Percentiles rank a stretch among this genome's conserved stretches.
phyloP scores from a whole-genome alignment of 1,140 invertebrate genomes.

The Temnothorax longispinosus region DNA sequence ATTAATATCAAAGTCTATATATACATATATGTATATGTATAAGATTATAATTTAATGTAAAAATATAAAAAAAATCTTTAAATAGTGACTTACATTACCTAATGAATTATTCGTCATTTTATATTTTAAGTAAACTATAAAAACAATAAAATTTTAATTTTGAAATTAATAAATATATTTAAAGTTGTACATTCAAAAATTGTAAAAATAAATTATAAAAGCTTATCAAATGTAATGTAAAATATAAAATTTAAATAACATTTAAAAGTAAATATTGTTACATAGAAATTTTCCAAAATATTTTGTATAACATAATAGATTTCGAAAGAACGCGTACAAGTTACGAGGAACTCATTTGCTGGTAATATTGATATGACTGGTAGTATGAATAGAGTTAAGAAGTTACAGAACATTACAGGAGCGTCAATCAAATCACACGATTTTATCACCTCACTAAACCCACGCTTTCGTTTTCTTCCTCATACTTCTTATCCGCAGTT shows the following conservation, averaged over 20 bases:
- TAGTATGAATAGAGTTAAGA: slow-evolving; percentile 49
- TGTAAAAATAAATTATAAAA: background rate
- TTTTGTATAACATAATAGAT: background rate
- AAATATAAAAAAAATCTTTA: background rate
- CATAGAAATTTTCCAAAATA: background rate
- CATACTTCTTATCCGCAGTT: background rate
- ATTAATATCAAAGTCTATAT: background rate
- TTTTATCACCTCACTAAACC: slow-evolving; percentile 66
- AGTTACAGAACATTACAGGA: slow-evolving; percentile 23
- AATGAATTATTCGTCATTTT: background rate
- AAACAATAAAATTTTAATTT: background rate
- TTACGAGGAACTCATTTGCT: slow-evolving; percentile 53
- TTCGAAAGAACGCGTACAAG: slow-evolving; percentile 50
- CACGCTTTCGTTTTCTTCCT: slow-evolving; percentile 51
- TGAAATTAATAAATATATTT: background rate
- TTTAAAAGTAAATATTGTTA: background rate
- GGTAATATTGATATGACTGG: slow-evolving; percentile 61
- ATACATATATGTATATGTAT: background rate
- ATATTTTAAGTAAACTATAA: too few relatives aligned
- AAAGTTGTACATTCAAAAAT: background rate
- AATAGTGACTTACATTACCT: background rate
- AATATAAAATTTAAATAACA: background rate
- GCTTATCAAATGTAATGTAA: background rate
- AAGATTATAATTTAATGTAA: background rate
- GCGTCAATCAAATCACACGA: slow-evolving; percentile 49